phyloP scores from a whole-genome alignment of 2,113 vertebrate genomes.

The Zapus hudsonius region DNA sequence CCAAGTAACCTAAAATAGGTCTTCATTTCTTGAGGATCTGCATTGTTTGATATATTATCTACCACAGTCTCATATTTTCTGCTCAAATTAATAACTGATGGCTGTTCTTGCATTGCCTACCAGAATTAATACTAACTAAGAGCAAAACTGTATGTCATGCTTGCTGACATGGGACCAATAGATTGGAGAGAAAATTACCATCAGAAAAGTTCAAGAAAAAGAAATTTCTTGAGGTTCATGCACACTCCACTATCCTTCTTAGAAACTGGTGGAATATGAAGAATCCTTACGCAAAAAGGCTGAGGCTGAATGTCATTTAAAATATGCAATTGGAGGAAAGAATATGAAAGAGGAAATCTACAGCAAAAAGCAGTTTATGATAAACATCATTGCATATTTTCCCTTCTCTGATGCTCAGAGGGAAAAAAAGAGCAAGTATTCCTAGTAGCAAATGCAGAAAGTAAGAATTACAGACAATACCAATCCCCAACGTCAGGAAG shows the following conservation, averaged over 20 bases:
- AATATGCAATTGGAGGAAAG: background rate
- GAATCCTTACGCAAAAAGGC: background rate
- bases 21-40: background rate
- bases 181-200: background rate
- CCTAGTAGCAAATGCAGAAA: background rate
- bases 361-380: background rate
- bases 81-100: background rate
- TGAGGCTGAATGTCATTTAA: background rate
- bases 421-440: background rate
- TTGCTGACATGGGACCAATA: background rate
- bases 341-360: background rate
- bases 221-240: background rate
- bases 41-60: rapidly evolving
- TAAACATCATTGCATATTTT: background rate
- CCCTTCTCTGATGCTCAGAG: background rate
- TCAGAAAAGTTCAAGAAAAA: background rate
- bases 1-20: background rate
- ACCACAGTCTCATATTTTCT: background rate
- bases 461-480: rapidly evolving
- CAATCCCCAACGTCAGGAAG: background rate
- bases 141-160: background rate
- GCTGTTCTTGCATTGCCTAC: background rate
- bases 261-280: background rate
- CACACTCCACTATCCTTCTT: background rate
- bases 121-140: background rate